phyloP scores from a whole-genome alignment of 92 coral and sea anemone genomes.

The Epizoanthus rinbou region DNA sequence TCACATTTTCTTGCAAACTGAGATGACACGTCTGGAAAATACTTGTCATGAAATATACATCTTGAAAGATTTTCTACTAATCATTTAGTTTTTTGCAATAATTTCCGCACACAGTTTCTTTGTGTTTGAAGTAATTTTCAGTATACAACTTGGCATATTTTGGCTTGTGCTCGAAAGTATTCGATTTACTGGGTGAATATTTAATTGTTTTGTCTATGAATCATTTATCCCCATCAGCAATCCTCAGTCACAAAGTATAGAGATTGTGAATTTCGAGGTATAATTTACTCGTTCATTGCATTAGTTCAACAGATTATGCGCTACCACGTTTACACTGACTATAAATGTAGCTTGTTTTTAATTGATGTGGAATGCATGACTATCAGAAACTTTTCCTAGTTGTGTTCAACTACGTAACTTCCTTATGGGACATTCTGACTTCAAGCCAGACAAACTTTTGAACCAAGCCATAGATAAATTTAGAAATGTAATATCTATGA shows the following conservation, averaged over 20 bases:
- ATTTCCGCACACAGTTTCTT: not conserved
- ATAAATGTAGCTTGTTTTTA: not conserved
- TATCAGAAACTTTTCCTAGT: not conserved
- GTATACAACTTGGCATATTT: not conserved
- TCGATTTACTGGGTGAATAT: constrained; percentile 61
- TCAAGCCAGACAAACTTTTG: not conserved
- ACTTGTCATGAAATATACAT: not conserved
- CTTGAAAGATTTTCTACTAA: not conserved
- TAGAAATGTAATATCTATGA: no score
- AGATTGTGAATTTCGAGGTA: constrained; percentile 1
- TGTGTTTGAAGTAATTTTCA: constrained; percentile 8
- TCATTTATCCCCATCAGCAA: constrained; percentile 59
- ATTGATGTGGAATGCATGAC: constrained; percentile 27
- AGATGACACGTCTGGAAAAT: not conserved
- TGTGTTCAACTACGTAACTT: not conserved
- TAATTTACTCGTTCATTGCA: constrained; percentile 1
- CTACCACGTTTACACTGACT: not conserved
- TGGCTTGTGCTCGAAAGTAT: constrained; percentile 19
- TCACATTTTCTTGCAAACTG: constrained; percentile 15
- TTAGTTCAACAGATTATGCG: constrained; percentile 23
- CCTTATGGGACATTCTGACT: not conserved
- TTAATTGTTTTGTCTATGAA: constrained; percentile 70
- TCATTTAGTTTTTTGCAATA: not conserved
- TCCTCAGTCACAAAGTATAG: constrained; percentile 15
- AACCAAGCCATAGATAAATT: no score